Evolutionary conservation across 2,888 invertebrate species (phyloP).

Genomic region (Linnaemya tessellans): DNA sequence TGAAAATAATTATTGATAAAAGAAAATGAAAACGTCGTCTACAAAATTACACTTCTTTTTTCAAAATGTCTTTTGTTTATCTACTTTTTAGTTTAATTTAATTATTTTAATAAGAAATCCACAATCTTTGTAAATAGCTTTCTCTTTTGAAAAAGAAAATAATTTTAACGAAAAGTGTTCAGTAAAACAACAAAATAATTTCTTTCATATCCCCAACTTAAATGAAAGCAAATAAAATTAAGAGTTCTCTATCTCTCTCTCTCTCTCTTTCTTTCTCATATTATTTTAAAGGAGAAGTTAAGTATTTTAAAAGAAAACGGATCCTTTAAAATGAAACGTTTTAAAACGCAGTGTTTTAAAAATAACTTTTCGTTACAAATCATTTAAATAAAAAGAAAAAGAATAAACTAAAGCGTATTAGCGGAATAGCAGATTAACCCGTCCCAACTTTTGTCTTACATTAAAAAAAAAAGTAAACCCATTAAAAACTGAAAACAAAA

Average conservation of each 20-base stretch:
- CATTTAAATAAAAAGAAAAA: constrained; percentile 39
- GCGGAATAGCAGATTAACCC: constrained; percentile 83
- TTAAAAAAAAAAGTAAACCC: constrained; percentile 69
- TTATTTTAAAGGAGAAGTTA: constrained; percentile 1
- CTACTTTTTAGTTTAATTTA: constrained; percentile 22
- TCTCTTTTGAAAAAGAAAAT: constrained; percentile 45
- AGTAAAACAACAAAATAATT: constrained; percentile 39
- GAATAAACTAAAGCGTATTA: constrained; percentile 78
- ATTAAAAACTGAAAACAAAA: constrained; percentile 56
- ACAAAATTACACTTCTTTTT: constrained; percentile 68
- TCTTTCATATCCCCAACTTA: constrained; percentile 41
- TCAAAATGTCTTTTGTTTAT: background rate
- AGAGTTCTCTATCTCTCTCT: constrained; percentile 17
- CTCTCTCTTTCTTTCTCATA: background rate
- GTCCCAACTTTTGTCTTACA: constrained; percentile 81
- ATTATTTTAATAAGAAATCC: constrained; percentile 37
- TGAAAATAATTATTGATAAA: constrained; percentile 35
- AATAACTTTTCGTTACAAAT: constrained; percentile 41
- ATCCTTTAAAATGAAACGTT: background rate
- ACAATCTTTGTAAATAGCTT: constrained; percentile 71
- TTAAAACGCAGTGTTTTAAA: constrained; percentile 26
- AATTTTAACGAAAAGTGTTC: constrained; percentile 60
- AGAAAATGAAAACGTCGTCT: constrained; percentile 53
- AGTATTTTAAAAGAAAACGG: background rate
- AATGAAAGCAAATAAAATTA: constrained; percentile 29